These are phyloP conservation scores for Drosophila orena DNA, from an alignment of 1,140 invertebrate species.

Conservation along the genomic window DNA sequence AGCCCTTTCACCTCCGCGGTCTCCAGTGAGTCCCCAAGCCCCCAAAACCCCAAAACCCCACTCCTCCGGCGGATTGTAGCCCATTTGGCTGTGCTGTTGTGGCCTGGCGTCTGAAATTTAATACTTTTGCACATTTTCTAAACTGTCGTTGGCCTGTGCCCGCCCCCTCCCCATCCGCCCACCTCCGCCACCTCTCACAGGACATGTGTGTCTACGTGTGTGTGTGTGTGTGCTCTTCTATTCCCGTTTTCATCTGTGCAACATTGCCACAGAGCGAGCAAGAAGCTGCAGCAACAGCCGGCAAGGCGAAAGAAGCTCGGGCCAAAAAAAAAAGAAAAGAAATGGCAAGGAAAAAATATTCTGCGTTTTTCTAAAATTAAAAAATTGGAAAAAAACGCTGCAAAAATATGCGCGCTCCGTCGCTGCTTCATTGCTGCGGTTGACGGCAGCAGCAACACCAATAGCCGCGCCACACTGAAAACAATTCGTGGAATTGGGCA, in stretches of 20 bases:
- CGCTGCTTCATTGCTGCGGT: constrained; percentile 55
- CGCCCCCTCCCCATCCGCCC: neutral
- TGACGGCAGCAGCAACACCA: constrained; percentile 33
- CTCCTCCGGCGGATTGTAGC: constrained; percentile 17
- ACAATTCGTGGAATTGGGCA: neutral
- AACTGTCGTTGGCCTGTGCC: constrained; percentile 53
- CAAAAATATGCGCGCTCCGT: constrained; percentile 55
- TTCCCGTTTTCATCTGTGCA: constrained; percentile 61
- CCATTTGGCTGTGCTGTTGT: constrained; percentile 40
- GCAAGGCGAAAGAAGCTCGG: constrained; percentile 18
- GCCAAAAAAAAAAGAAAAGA: constrained; percentile 18
- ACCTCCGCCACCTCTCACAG: constrained; percentile 4
- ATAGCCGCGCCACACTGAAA: constrained; percentile 8
- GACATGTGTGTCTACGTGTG: constrained; percentile 32
- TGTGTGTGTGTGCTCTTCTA: constrained; percentile 40
- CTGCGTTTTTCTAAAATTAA: constrained; percentile 64
- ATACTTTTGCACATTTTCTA: constrained; percentile 61
- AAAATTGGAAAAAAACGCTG: constrained; percentile 31
- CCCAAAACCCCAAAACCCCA: neutral
- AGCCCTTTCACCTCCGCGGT: constrained; percentile 3
- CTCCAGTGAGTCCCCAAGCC: neutral
- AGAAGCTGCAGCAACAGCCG: constrained; percentile 31
- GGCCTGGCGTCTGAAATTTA: constrained; percentile 54
- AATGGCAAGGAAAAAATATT: too few species aligned
- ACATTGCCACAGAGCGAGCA: constrained; percentile 40